Evolutionary conservation across 1,140 invertebrate genomes (phyloP).

Genomic region (Parasteatoda tepidariorum): DNA sequence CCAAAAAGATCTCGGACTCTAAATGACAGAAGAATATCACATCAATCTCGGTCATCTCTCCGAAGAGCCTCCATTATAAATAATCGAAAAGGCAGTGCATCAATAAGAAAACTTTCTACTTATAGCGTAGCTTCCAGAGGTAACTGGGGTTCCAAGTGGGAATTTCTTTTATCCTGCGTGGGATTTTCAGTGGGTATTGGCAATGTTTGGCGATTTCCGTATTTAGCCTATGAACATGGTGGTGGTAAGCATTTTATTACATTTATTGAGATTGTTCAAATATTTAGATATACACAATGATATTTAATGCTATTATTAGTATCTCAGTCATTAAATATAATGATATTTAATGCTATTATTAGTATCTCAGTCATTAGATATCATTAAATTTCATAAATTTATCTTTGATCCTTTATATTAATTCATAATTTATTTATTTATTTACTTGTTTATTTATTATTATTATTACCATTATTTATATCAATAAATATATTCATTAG

Average conservation of each 20-base stretch:
- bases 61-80: constrained; percentile 6
- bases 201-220: constrained; percentile 70
- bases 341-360: no score
- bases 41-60: constrained; percentile 38
- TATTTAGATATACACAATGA: no score
- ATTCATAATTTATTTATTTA: no score
- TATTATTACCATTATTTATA: no score
- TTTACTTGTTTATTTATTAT: no score
- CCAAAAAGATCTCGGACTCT: not conserved
- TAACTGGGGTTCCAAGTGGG: constrained; percentile 68
- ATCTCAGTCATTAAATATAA: no score
- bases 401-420: no score
- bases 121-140: constrained; percentile 62
- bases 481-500: no score
- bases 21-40: not conserved
- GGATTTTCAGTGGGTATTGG: constrained; percentile 69
- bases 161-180: constrained; percentile 68
- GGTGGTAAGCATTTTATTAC: constrained; percentile 67
- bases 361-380: no score
- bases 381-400: no score
- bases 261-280: no score
- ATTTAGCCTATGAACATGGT: constrained; percentile 69
- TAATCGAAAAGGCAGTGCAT: constrained; percentile 42
- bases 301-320: no score
- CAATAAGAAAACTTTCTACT: constrained; percentile 51